These are phyloP conservation scores for Mormyrops attenuatus DNA, from an alignment of 2,797 vertebrate species.

Conservation along the genomic window DNA sequence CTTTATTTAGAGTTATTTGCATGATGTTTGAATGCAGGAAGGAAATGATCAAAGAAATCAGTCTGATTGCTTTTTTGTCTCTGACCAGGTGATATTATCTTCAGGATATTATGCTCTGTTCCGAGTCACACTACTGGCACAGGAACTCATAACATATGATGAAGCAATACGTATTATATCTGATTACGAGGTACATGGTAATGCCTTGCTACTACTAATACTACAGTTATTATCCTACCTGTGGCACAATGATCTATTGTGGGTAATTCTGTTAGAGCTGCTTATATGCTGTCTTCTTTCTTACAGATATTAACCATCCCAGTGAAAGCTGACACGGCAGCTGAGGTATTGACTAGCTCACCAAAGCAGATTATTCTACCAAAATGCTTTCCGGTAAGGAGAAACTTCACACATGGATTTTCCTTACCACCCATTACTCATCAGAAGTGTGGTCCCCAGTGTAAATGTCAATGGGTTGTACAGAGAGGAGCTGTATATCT, in stretches of 20 bases:
- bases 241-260: not conserved
- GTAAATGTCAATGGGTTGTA: not conserved
- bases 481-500: not conserved
- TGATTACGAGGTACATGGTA: constrained; percentile 83
- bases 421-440: not conserved
- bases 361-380: constrained; percentile 85
- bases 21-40: not conserved
- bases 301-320: constrained; percentile 90
- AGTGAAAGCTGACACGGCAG: constrained; percentile 87
- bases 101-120: constrained; percentile 92
- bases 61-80: not conserved
- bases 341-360: constrained; percentile 81
- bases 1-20: not conserved
- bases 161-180: constrained; percentile 91
- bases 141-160: constrained; percentile 80
- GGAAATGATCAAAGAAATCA: not conserved
- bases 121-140: constrained; percentile 81
- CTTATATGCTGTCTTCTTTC: not conserved
- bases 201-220: not conserved
- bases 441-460: not conserved
- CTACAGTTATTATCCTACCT: not conserved
- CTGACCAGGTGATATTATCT: constrained; percentile 76
- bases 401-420: not conserved
- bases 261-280: not conserved
- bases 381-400: constrained; percentile 87